Evolutionary conservation across 2,888 invertebrate genomes (phyloP), one percentile per base, ranked within the genome.

Genomic region (Dromius quadrimaculatus): DNA sequence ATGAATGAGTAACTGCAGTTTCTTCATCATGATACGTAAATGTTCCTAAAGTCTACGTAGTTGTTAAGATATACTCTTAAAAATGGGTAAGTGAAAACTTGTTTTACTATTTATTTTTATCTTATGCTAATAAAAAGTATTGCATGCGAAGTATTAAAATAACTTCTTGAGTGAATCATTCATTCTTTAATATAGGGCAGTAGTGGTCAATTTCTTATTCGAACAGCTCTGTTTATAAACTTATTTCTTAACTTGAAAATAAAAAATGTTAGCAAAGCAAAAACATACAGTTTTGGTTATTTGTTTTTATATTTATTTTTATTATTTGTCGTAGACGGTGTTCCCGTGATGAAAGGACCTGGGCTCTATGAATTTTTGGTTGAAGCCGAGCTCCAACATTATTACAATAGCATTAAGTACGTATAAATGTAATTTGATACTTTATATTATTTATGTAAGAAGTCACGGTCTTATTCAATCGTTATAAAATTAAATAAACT

Each of bases 371-470:
- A 95, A 82, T 97, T 97, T 84, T 89, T 98, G 74, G 90, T 93
- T 80, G 96, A 97, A 85, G 95, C 97, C 45, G 97, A 97, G 82
- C 87, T 98, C 62, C 92, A 93, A 78, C 97, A 97, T 80, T 98
- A 98, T 85, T 94, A 93, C 80, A 89, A 88, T 80, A 85, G 87
- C 77, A 89, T 90, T 79, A 89, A 89, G 90, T 90, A 84, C 86
- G 85, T 82, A 62, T 11, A 65, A 64, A 32, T 45, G 22, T 38
- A 65, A 32, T 59, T 4, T 23, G 71, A 62, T 61, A 59, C 63
- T 22, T 54, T 38, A 36, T 22, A 50, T 36, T 47, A 38, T 54
- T 54, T 54, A 54, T 28, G 19, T 11, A 28, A n/a, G 5, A 54
- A 54, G 28, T 54, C 50, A 54, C 50, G 50, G n/a, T n/a, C 28